These are phyloP conservation scores for Tangachromis dhanisi DNA, from an alignment of 2,113 vertebrate genomes.

Conservation along the genomic window DNA sequence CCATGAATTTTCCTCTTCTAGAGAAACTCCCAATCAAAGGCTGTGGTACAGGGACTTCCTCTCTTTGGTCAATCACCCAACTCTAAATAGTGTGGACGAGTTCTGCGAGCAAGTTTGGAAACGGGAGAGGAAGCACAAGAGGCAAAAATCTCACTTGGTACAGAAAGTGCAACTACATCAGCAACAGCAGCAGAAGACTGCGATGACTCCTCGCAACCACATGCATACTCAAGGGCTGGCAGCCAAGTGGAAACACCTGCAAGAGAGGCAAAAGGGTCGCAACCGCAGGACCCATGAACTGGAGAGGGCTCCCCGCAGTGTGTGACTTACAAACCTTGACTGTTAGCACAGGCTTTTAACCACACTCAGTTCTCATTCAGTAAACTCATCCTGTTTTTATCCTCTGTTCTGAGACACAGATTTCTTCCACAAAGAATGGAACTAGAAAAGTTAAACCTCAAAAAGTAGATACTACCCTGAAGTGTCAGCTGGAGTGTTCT, in stretches of 20 bases:
- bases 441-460: conserved; percentile 78
- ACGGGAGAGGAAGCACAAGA: conserved; percentile 88
- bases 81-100: conserved; percentile 93
- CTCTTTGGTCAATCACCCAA: conserved; percentile 93
- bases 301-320: conserved; percentile 93
- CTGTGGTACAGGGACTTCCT: conserved; percentile 99
- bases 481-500: conserved; percentile 66
- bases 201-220: conserved; percentile 45
- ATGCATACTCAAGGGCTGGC: conserved; percentile 61
- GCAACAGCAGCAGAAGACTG: conserved; percentile 53
- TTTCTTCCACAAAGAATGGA: conserved; percentile 72
- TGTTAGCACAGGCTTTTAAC: conserved; percentile 10
- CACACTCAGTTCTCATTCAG: conserved; percentile 18
- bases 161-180: conserved; percentile 49
- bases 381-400: background rate
- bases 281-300: conserved; percentile 98
- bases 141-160: conserved; percentile 78
- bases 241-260: conserved; percentile 95
- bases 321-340: conserved; percentile 75
- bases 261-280: conserved; percentile 95
- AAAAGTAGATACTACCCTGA: conserved; percentile 76
- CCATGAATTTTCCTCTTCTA: conserved; percentile 49
- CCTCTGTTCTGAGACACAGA: conserved; percentile 55
- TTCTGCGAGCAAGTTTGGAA: conserved; percentile 99
- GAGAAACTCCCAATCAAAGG: conserved; percentile 81